These are phyloP conservation scores for Tupiocoris notatus DNA, from an alignment of 2,888 invertebrate species.

Conservation along the genomic window DNA sequence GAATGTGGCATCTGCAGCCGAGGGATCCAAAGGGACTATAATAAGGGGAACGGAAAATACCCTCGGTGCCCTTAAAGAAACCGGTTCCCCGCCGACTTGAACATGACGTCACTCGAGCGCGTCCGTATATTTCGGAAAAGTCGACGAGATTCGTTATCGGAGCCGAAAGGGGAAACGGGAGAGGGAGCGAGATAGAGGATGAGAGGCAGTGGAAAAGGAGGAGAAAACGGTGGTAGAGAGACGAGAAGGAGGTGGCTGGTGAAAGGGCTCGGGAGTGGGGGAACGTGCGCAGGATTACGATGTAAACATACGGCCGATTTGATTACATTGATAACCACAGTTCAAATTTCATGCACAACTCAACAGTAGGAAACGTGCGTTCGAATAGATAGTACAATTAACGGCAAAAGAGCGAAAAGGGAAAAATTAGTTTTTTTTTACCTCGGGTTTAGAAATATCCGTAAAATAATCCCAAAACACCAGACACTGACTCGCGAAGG, in stretches of 20 bases:
- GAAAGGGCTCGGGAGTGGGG: neutral
- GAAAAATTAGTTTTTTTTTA: too few relatives aligned
- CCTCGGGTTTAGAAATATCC: conserved; percentile 29
- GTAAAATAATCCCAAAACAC: conserved; percentile 34
- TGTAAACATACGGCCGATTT: neutral
- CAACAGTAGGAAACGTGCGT: too few relatives aligned
- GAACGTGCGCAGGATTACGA: neutral
- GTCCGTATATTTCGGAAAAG: neutral
- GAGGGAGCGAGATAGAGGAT: conserved; percentile 15
- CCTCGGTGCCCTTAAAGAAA: neutral
- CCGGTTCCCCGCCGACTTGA: neutral
- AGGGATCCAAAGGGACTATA: neutral
- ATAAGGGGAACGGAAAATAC: conserved; percentile 14
- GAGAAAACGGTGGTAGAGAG: neutral
- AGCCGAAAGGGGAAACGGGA: conserved; percentile 23
- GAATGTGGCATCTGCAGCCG: neutral
- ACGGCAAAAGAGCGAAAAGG: too few relatives aligned
- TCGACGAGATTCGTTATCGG: neutral
- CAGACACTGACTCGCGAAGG: conserved; percentile 6
- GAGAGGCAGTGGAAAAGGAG: conserved; percentile 9
- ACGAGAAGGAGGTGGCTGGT: conserved; percentile 15
- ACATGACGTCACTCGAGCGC: neutral
- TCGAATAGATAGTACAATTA: too few relatives aligned
- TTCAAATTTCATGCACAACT: neutral
- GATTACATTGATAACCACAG: neutral